Evolutionary conservation across 2,797 vertebrate species (phyloP).

Genomic region (Moxostoma hubbsi): DNA sequence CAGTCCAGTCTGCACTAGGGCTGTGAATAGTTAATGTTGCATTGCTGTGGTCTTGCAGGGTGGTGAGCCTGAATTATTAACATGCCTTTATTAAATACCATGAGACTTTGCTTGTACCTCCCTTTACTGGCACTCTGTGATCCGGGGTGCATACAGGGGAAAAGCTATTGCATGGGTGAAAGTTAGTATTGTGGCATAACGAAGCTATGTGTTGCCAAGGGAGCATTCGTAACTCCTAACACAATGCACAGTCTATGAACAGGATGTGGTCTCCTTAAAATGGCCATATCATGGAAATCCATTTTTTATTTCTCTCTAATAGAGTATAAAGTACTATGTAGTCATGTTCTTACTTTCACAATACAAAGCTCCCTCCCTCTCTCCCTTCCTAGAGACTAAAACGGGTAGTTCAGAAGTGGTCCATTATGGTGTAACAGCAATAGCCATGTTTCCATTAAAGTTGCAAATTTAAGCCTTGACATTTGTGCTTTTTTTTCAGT

Average conservation of each 20-base stretch:
- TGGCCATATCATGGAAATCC: not conserved
- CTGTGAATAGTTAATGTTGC: slow-evolving; percentile 73
- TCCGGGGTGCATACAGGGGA: slow-evolving; percentile 14
- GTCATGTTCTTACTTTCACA: not conserved
- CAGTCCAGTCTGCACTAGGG: slow-evolving; percentile 45
- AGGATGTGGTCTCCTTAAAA: slow-evolving; percentile 3
- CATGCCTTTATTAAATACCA: slow-evolving; percentile 70
- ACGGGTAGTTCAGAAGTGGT: no score
- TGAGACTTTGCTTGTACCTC: slow-evolving; percentile 50
- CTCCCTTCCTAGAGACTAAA: no score
- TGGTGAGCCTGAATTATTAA: slow-evolving; percentile 75
- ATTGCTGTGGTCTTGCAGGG: slow-evolving; percentile 59
- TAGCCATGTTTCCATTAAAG: no score
- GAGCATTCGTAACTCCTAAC: slow-evolving; percentile 11
- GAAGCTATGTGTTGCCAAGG: slow-evolving; percentile 14
- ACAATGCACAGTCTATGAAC: slow-evolving; percentile 14
- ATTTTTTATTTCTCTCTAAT: slow-evolving; percentile 3
- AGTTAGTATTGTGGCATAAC: slow-evolving; percentile 30
- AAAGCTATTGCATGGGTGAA: slow-evolving; percentile 23
- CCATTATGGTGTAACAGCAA: no score
- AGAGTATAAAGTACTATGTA: no score
- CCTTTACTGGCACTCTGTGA: not conserved
- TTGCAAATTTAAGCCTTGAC: no score
- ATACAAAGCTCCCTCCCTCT: not conserved
- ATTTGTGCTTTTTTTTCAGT: no score